Evolutionary conservation across 1,140 invertebrate genomes (phyloP).

Genomic region (Polyergus mexicanus): DNA sequence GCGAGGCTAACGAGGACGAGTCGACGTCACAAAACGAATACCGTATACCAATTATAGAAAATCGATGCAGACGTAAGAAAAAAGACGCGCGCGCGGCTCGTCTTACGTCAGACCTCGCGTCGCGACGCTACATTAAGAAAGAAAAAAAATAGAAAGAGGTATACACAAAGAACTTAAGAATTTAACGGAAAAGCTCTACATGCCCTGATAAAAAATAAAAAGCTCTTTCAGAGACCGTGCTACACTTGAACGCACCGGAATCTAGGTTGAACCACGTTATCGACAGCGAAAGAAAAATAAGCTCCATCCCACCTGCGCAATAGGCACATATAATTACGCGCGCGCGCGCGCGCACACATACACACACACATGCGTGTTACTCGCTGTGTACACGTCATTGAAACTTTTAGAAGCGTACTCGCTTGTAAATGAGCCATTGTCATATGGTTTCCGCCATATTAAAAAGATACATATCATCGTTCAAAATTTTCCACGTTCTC

Average conservation of each 20-base stretch:
- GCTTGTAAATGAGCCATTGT: constrained; percentile 48
- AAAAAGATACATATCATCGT: not conserved
- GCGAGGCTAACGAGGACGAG: constrained; percentile 71
- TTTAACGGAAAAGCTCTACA: constrained; percentile 74
- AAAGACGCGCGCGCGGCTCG: not conserved
- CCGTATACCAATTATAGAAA: not conserved
- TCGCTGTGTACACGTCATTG: constrained; percentile 12
- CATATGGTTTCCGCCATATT: not conserved
- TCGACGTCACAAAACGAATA: not conserved
- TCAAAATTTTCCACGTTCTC: constrained; percentile 28
- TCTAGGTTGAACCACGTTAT: constrained; percentile 84
- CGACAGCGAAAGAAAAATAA: constrained; percentile 80
- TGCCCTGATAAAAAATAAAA: constrained; percentile 76
- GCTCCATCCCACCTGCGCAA: constrained; percentile 82
- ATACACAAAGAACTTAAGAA: constrained; percentile 60
- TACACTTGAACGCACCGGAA: constrained; percentile 84
- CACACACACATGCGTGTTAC: too few relatives aligned
- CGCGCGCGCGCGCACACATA: not conserved
- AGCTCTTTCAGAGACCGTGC: constrained; percentile 83
- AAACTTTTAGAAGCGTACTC: constrained; percentile 34
- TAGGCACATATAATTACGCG: constrained; percentile 74
- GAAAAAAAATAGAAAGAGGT: constrained; percentile 59
- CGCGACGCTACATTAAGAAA: constrained; percentile 62
- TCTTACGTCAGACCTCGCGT: constrained; percentile 67
- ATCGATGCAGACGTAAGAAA: not conserved